Conservation (phyloP, 1,140 invertebrate species). For the Heliconius hermathena region DNA sequence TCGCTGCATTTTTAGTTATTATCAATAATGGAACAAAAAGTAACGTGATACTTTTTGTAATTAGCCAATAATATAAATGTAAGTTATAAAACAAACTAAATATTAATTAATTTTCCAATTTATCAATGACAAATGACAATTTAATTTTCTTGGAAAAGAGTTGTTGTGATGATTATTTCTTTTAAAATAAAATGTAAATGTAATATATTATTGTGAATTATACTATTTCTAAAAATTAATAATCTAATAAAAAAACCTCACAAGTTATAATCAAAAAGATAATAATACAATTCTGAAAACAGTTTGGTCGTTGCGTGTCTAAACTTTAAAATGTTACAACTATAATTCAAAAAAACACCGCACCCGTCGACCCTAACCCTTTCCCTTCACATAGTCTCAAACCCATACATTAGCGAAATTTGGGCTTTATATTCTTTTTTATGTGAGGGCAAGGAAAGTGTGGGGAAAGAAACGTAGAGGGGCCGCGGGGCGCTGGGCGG, state of each 20-base stretch:
- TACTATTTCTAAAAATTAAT: too few relatives aligned
- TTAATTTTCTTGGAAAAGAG: neutral
- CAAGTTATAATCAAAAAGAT: neutral
- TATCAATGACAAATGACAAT: neutral
- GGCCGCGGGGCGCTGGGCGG: slow-evolving; percentile 68
- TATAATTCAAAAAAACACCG: slow-evolving; percentile 20
- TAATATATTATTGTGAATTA: too few relatives aligned
- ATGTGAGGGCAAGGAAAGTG: slow-evolving; percentile 61
- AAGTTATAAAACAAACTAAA: neutral
- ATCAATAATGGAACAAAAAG: neutral
- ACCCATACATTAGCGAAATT: slow-evolving; percentile 55
- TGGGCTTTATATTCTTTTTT: slow-evolving; percentile 72
- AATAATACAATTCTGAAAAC: slow-evolving; percentile 4
- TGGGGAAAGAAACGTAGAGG: slow-evolving; percentile 60
- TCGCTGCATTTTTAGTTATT: neutral
- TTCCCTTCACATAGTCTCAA: slow-evolving; percentile 57
- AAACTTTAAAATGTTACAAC: slow-evolving; percentile 1
- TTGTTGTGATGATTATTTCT: neutral
- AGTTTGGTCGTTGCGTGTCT: slow-evolving; percentile 3
- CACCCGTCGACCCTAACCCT: slow-evolving; percentile 59
- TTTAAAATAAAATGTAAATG: too few relatives aligned
- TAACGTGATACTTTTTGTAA: neutral
- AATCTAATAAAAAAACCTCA: too few relatives aligned
- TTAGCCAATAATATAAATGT: neutral
- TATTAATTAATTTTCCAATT: neutral